Base-by-base conservation (phyloP, 2,888 invertebrate genomes). In the Athalia cordata region DNA sequence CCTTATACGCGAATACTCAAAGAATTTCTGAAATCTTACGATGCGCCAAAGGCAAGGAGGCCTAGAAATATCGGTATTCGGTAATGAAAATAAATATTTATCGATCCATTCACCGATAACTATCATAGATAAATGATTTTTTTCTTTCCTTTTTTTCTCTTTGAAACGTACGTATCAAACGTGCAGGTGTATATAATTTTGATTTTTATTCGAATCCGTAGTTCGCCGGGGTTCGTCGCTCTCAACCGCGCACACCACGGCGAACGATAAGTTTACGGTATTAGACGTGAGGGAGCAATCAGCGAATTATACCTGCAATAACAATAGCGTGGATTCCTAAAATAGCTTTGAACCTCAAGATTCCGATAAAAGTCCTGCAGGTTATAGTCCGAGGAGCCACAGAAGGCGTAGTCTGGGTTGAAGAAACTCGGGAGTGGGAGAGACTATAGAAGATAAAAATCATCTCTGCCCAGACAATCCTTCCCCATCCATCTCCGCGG, bases 321-420 rank as follows among this genome's bases (percentile, higher is more conserved):
- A 77, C 66, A 67, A 77, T 77, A 66, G 59, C 67, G 52, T 3
- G 65, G 66, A 77, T 77, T 77, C 78, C 78, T 68, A 47, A 78
- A 50, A 78, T 78, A 74, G 72, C 74, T 45, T 62, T 61, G 77
- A 45, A 67, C 55, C 57, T 68, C 59, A 47, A 72, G 52, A 72
- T 72, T 72, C 72, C 72, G 47, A 4, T 57, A 70, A 67, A 55
- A 68, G 68, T 68, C 68, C 9, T 29, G 29, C 29, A 43, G 52
- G 66, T 66, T 68, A 52, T 68, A 55, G 52, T 68, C 29, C 52
- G n/a, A 55, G 29, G 52, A 68, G 43, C 68, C 67, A 59, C 62
- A 29, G 50, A 62, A 50, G 61, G 57, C 72, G 47, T 45, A 55
- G 52, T 43, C 47, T 57, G 52, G 59, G 72, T 57, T 72, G 52